Conservation (phyloP, 1,140 invertebrate genomes). For the Adelges cooleyi region DNA sequence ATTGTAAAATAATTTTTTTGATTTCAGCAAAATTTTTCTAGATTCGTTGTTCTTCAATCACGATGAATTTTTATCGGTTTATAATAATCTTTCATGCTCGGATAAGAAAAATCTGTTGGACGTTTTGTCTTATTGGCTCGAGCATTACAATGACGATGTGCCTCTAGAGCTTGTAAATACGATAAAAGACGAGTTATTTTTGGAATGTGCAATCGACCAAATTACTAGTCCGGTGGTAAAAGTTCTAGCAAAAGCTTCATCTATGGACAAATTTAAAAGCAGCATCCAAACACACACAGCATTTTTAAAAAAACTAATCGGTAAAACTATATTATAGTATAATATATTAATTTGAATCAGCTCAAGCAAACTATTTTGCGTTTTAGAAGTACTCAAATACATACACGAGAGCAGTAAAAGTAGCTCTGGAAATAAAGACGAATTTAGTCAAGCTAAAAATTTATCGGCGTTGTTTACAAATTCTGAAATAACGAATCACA, state of each 20-base stretch:
- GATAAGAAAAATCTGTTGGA: background rate
- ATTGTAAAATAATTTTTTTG: background rate
- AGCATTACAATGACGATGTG: background rate
- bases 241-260: slow-evolving; percentile 9
- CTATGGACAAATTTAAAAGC: background rate
- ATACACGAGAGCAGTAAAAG: background rate
- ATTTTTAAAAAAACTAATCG: slow-evolving; percentile 11
- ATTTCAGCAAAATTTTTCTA: slow-evolving; percentile 23
- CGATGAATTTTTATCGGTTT: background rate
- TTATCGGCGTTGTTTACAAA: background rate
- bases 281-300: background rate
- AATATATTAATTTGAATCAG: no score
- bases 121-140: background rate
- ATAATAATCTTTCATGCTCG: background rate
- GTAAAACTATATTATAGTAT: background rate
- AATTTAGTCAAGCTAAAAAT: slow-evolving; percentile 1
- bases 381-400: background rate
- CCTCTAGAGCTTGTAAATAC: background rate
- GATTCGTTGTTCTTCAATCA: slow-evolving; percentile 1
- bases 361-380: no score
- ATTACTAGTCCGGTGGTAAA: background rate
- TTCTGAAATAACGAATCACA: background rate
- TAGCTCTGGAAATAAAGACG: background rate
- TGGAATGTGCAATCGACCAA: background rate
- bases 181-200: slow-evolving; percentile 4